phyloP scores from a whole-genome alignment of 2,888 invertebrate species.

The Macropis europaea region DNA sequence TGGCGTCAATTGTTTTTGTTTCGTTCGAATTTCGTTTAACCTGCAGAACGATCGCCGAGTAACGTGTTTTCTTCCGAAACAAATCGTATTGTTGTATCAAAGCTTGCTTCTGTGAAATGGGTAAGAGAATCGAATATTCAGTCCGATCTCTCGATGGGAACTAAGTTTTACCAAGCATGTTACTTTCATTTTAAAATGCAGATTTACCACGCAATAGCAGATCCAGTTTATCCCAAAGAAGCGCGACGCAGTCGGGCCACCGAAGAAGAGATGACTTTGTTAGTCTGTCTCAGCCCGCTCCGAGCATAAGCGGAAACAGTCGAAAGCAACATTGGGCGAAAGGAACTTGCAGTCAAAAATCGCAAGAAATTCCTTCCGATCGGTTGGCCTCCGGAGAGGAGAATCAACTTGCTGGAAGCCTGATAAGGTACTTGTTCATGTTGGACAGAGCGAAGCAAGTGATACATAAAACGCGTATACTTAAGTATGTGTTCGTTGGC shows the following conservation, averaged over 20 bases:
- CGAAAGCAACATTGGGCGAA: not conserved
- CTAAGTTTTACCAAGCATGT: no score
- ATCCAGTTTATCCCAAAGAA: not conserved
- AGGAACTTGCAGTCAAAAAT: not conserved
- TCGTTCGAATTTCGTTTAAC: no score
- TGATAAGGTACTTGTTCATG: slow-evolving; percentile 67
- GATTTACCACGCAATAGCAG: not conserved
- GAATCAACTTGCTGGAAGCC: slow-evolving; percentile 51
- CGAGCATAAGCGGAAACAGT: not conserved
- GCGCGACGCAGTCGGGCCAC: not conserved
- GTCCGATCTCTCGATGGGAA: no score
- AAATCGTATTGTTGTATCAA: no score
- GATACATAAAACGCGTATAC: slow-evolving; percentile 61
- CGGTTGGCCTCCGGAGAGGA: slow-evolving; percentile 42
- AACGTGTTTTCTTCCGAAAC: not conserved
- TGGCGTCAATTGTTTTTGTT: no score
- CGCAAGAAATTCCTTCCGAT: not conserved
- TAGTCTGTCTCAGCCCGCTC: slow-evolving; percentile 8
- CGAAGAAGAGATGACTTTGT: not conserved
- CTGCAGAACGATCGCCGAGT: no score
- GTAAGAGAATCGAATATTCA: not conserved
- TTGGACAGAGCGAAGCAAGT: slow-evolving; percentile 59
- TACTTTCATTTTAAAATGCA: not conserved
- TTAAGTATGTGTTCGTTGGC: slow-evolving; percentile 57
- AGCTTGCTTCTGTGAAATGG: slow-evolving; percentile 6